Evolutionary conservation across 2,113 vertebrate genomes (phyloP).

Genomic region (Gasterosteus nipponicus): DNA sequence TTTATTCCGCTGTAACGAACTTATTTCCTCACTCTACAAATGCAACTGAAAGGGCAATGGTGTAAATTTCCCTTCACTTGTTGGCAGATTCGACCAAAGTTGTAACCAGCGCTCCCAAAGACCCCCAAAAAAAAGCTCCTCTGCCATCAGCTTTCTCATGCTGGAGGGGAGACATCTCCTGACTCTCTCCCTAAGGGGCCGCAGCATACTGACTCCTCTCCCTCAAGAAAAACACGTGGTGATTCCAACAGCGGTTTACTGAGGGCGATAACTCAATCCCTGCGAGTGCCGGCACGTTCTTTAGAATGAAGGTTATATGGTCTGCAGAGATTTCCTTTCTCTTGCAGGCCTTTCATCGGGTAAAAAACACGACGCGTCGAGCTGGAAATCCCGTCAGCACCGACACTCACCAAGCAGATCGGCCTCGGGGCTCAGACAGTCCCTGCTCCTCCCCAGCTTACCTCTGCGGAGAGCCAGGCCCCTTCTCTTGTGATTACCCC

Average conservation of each 20-base stretch:
- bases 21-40: not conserved
- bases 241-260: not conserved
- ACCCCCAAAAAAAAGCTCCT: not conserved
- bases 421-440: conserved; percentile 40
- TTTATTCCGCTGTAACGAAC: conserved; percentile 11
- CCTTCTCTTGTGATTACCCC: conserved; percentile 71
- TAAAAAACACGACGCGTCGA: not conserved
- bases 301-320: conserved; percentile 30
- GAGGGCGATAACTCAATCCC: not conserved
- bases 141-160: not conserved
- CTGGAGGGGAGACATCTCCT: not conserved
- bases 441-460: conserved; percentile 42
- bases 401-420: conserved; percentile 36
- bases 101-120: too few species aligned
- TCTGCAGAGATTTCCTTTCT: conserved; percentile 30
- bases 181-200: not conserved
- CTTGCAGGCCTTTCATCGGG: not conserved
- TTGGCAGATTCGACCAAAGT: not conserved
- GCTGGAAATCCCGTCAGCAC: conserved; percentile 27
- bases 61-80: not conserved
- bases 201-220: not conserved
- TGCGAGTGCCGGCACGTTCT: conserved; percentile 20
- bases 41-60: not conserved
- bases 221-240: not conserved
- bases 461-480: conserved; percentile 40